phyloP scores from a whole-genome alignment of 53 echinoderm and acorn worm species.

The Apostichopus leukothele region DNA sequence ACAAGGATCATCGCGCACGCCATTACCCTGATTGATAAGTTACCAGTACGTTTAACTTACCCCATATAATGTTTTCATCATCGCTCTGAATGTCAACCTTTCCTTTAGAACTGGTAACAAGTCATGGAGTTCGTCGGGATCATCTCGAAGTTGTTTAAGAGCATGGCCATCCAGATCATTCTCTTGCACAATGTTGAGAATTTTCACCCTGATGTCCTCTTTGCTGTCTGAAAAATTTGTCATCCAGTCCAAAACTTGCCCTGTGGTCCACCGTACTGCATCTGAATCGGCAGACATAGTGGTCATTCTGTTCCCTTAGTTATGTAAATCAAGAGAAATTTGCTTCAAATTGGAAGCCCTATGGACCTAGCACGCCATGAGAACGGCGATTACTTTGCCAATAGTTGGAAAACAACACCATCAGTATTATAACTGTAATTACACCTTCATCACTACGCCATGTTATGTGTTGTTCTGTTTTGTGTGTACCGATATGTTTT shows the following conservation, averaged over 20 bases:
- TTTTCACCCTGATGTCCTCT: conserved; percentile 62
- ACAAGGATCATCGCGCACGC: background rate
- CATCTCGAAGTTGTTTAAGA: conserved; percentile 67
- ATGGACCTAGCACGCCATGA: background rate
- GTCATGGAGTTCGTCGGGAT: conserved; percentile 74
- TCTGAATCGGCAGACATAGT: background rate
- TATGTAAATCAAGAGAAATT: background rate
- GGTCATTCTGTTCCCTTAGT: background rate
- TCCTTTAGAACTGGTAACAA: conserved; percentile 81
- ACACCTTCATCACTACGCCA: too few species aligned
- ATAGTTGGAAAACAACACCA: background rate
- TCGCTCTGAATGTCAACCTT: conserved; percentile 72
- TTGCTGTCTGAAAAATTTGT: conserved; percentile 59
- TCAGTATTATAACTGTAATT: too few species aligned
- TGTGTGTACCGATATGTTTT: background rate
- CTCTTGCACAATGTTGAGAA: conserved; percentile 63
- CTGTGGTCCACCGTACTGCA: conserved; percentile 65
- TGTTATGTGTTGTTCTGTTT: too few species aligned
- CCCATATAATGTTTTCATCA: conserved; percentile 71
- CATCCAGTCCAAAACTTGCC: conserved; percentile 68
- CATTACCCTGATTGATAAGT: background rate
- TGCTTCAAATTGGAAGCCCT: background rate
- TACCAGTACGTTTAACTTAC: conserved; percentile 44
- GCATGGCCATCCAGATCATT: conserved; percentile 83
- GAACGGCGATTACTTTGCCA: background rate